Evolutionary conservation across 2,797 vertebrate genomes (phyloP).

Genomic region (Spizella passerina): DNA sequence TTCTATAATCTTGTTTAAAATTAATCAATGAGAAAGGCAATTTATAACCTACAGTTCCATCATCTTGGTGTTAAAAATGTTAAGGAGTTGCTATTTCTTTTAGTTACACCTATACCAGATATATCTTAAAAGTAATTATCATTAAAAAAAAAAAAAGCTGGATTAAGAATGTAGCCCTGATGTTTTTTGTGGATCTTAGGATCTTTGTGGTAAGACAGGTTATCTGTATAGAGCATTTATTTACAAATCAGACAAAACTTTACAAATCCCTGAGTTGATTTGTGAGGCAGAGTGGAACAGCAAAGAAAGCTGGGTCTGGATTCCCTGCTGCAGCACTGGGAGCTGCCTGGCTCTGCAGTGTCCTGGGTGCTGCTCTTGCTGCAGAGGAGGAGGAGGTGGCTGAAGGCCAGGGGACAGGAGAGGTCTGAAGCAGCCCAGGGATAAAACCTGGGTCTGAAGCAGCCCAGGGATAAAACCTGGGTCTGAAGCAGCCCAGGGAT

Average conservation of each 20-base stretch:
- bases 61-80: neutral
- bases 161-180: neutral
- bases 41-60: neutral
- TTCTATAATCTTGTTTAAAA: neutral
- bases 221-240: neutral
- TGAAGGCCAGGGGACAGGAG: neutral
- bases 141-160: neutral
- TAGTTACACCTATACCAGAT: neutral
- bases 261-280: accelerated
- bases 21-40: neutral
- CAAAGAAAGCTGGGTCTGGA: neutral
- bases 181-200: neutral
- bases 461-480: no score
- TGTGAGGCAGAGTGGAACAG: neutral
- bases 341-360: neutral
- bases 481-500: no score
- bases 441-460: neutral
- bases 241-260: neutral
- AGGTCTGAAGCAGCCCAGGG: neutral
- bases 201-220: neutral
- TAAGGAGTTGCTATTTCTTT: neutral
- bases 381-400: neutral
- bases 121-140: neutral
- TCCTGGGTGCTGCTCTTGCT: neutral
- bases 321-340: neutral